Evolutionary conservation across 2,113 vertebrate species (phyloP).

Genomic region (Coracopsis vasa): DNA sequence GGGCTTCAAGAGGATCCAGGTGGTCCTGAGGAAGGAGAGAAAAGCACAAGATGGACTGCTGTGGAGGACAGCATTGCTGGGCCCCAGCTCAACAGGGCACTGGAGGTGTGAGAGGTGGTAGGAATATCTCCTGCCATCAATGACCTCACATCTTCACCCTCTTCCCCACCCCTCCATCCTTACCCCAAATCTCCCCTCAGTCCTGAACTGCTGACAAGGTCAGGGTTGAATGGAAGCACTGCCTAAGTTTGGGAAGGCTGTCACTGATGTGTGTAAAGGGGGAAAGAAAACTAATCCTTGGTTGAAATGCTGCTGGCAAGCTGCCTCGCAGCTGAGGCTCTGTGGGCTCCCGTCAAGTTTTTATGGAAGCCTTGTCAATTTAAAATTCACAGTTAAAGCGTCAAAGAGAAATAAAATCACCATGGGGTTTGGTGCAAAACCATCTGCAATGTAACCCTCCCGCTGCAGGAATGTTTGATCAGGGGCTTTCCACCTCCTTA

Average conservation of each 20-base stretch:
- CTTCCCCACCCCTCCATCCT: neutral
- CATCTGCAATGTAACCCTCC: neutral
- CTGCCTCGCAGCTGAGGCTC: neutral
- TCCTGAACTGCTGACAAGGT: neutral
- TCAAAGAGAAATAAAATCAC: slow-evolving; percentile 24
- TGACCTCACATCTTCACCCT: neutral
- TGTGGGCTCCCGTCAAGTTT: neutral
- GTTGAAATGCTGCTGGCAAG: slow-evolving; percentile 2
- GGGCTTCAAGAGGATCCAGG: neutral
- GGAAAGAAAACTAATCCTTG: neutral
- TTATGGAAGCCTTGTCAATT: neutral
- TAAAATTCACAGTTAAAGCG: neutral
- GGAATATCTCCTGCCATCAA: neutral
- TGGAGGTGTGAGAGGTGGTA: accelerated
- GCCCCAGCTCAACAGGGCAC: accelerated
- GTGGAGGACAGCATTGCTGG: accelerated
- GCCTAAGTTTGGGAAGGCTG: neutral
- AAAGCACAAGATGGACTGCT: neutral
- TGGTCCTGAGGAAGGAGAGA: neutral
- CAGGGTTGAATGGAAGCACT: neutral
- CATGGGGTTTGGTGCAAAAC: neutral
- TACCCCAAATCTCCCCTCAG: too few species aligned
- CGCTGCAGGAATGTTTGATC: neutral
- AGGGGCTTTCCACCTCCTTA: neutral
- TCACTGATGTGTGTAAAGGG: neutral